Evolutionary conservation across 2,797 vertebrate genomes (phyloP).

Genomic region (Lateolabrax maculatus): DNA sequence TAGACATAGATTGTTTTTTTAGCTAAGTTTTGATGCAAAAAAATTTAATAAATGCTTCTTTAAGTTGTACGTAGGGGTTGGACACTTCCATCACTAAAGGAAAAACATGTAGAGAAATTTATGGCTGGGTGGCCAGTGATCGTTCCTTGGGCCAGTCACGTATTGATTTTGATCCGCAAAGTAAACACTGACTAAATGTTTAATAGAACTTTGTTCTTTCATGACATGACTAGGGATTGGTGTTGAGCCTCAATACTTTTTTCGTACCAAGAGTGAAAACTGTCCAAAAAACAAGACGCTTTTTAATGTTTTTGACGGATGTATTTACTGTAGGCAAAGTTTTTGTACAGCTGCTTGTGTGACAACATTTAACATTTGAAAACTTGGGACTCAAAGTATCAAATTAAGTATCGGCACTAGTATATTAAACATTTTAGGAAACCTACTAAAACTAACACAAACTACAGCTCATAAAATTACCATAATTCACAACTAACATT

Average conservation of each 20-base stretch:
- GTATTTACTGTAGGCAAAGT: not conserved
- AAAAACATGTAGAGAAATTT: not conserved
- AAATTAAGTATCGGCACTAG: not conserved
- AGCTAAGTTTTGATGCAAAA: conserved; percentile 36
- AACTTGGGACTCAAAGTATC: not conserved
- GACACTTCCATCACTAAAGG: not conserved
- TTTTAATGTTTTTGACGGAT: too few relatives aligned
- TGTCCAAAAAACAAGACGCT: too few relatives aligned
- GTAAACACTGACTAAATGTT: not conserved
- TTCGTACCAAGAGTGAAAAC: not conserved
- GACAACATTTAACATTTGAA: not conserved
- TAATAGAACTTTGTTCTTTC: too few relatives aligned
- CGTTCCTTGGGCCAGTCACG: not conserved
- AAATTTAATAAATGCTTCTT: conserved; percentile 1
- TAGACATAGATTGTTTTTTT: conserved; percentile 31
- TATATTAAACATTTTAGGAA: not conserved
- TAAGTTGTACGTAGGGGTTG: not conserved
- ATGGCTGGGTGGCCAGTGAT: not conserved
- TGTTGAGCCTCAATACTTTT: not conserved
- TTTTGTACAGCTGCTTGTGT: not conserved
- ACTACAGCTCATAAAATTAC: not conserved
- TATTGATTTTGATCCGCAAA: not conserved
- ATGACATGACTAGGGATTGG: not conserved
- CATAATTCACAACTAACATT: too few relatives aligned
- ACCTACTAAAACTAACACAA: not conserved